Evolutionary conservation across 2,113 vertebrate species (phyloP), one percentile per base, ranked within the genome.

Genomic region (Elgaria multicarinata): DNA sequence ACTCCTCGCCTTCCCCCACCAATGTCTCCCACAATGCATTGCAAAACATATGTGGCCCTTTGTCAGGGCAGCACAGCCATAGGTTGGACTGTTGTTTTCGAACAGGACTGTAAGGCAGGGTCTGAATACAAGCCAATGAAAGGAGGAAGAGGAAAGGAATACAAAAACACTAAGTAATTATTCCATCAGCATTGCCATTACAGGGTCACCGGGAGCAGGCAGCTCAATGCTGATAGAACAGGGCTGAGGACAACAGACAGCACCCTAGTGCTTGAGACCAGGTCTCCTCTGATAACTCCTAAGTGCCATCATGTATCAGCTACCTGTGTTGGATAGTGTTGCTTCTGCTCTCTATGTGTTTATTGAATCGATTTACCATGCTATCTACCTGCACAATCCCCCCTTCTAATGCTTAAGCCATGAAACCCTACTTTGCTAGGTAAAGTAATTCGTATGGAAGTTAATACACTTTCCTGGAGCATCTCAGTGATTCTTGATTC

Each of bases 91-190:
- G 96, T 97, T 95, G 96, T 95, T 97, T 97, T 97, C 94, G 90
- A 95, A 96, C 91, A 95, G 96, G 95, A 94, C 97, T 96, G 93
- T 96, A 96, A 96, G 96, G 96, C 93, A 95, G 96, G 96, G 96
- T 93, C 96, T 98, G 97, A 97, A 94, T 95, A 98, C 98, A 99
- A 99, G 99, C 98, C 95, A 90, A 99, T 98, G 98, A 96, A 96
- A 97, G 98, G 97, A 97, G 96, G 97, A 95, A 93, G 89, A 91
- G 94, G 86, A 93, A 24, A 88, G 90, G 72, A 92, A 92, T 91
- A 96, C 94, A 91, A 92, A 93, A 95, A 95, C 95, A 94, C 94
- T 93, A 95, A 92, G 85, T 95, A 94, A 92, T 93, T 94, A 88
- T 95, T 95, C 94, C 94, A 94, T 97, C 94, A 96, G 95, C 96